Percentiles rank a stretch among this genome's conserved stretches.
Conservation (phyloP, 2,113 vertebrate species). For the Microcebus lehilahytsara region DNA sequence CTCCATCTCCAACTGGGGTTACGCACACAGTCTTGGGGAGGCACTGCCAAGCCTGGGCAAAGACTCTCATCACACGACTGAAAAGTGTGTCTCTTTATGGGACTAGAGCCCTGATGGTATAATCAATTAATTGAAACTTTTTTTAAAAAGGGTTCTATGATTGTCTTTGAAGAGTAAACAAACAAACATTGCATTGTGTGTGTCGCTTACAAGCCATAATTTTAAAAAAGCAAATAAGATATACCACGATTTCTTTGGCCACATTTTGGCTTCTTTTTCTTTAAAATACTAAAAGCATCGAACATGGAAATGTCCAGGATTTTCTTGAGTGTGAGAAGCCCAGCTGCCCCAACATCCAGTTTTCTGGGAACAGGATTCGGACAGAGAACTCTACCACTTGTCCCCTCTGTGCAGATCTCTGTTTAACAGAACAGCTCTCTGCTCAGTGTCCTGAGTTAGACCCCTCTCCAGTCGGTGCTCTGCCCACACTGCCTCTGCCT, state of each 20-base stretch:
- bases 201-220: neutral
- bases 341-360: neutral
- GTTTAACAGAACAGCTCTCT: conserved; percentile 54
- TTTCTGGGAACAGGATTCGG: neutral
- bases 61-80: neutral
- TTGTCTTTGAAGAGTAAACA: conserved; percentile 6
- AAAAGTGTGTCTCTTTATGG: neutral
- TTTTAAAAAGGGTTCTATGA: neutral
- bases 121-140: neutral
- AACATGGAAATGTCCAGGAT: neutral
- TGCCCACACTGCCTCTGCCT: conserved; percentile 67
- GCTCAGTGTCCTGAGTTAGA: conserved; percentile 47
- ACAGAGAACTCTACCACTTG: neutral
- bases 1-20: neutral
- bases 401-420: conserved; percentile 8
- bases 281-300: neutral
- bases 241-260: neutral
- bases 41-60: neutral
- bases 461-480: conserved; percentile 32
- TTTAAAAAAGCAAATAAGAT: conserved; percentile 13
- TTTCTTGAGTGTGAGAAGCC: neutral
- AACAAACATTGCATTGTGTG: neutral
- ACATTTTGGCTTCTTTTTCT: neutral
- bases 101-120: neutral
- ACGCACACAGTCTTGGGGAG: neutral